Evolutionary conservation across 2,113 vertebrate genomes (phyloP).

Genomic region (Vireo altiloquus): DNA sequence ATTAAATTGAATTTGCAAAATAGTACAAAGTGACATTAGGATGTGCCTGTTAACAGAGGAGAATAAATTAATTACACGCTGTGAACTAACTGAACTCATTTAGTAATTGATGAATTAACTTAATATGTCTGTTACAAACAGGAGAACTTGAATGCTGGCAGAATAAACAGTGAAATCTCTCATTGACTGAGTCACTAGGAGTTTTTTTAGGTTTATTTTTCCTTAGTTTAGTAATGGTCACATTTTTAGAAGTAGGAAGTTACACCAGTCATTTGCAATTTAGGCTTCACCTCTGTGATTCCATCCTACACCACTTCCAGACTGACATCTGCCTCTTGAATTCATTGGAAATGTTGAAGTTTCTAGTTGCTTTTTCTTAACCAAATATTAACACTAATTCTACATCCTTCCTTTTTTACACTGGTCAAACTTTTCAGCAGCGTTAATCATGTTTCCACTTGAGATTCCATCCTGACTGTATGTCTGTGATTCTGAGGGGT

Average conservation of each 20-base stretch:
- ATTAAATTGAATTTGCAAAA: not conserved
- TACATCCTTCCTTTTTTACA: not conserved
- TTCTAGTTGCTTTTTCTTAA: not conserved
- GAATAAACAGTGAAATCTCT: not conserved
- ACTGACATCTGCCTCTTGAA: not conserved
- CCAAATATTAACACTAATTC: not conserved
- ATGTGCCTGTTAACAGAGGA: not conserved
- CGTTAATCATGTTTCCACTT: fast-evolving
- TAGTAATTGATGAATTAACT: constrained; percentile 43
- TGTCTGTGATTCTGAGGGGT: fast-evolving
- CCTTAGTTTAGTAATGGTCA: not conserved
- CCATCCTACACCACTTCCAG: not conserved
- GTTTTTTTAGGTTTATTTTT: not conserved
- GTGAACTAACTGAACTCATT: constrained; percentile 23
- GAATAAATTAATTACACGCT: not conserved
- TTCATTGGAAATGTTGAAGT: not conserved
- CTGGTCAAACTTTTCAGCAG: fast-evolving
- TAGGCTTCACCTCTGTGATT: not conserved
- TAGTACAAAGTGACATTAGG: not conserved
- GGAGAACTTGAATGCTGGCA: not conserved
- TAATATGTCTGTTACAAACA: not conserved
- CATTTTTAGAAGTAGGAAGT: not conserved
- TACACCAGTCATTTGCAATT: not conserved
- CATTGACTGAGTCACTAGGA: not conserved
- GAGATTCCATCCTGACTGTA: not conserved